Evolutionary conservation across 1,140 invertebrate genomes (phyloP).

Genomic region (Episyrphus balteatus): DNA sequence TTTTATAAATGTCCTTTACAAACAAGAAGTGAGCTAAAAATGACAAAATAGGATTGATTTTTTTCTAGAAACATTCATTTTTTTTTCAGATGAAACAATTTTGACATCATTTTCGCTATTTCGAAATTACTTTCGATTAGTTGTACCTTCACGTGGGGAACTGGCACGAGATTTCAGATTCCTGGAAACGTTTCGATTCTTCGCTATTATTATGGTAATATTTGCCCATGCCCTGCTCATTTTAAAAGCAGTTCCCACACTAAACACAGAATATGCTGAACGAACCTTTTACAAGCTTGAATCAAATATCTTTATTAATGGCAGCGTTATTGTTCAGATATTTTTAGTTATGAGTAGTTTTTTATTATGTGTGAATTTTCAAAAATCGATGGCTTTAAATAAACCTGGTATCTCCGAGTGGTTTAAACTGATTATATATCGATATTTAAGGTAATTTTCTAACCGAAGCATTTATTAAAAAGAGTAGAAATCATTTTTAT

Average conservation of each 20-base stretch:
- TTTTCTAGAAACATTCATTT: background rate
- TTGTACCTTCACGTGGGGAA: slow-evolving; percentile 1
- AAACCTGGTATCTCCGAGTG: slow-evolving; percentile 12
- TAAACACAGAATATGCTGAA: slow-evolving; percentile 28
- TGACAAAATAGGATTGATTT: background rate
- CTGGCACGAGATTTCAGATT: slow-evolving; percentile 16
- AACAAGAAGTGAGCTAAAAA: background rate
- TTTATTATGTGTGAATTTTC: slow-evolving; percentile 41
- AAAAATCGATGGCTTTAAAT: slow-evolving; percentile 11
- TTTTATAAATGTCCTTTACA: slow-evolving; percentile 14
- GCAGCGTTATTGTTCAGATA: slow-evolving; percentile 39
- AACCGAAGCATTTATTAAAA: background rate
- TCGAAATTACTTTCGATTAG: slow-evolving; percentile 28
- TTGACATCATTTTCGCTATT: slow-evolving; percentile 23
- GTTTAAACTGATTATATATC: slow-evolving; percentile 30
- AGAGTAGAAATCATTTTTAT: background rate
- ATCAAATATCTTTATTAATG: slow-evolving; percentile 38
- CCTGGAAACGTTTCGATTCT: slow-evolving; percentile 22
- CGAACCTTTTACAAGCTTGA: slow-evolving; percentile 15
- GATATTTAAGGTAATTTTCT: slow-evolving; percentile 38
- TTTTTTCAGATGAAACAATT: slow-evolving; percentile 6
- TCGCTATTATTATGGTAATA: slow-evolving; percentile 21
- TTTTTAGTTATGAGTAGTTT: slow-evolving; percentile 45
- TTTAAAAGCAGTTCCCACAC: slow-evolving; percentile 17
- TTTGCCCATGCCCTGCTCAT: slow-evolving; percentile 21